Evolutionary conservation across 1,140 invertebrate species (phyloP).

Genomic region (Drosophila leontia): DNA sequence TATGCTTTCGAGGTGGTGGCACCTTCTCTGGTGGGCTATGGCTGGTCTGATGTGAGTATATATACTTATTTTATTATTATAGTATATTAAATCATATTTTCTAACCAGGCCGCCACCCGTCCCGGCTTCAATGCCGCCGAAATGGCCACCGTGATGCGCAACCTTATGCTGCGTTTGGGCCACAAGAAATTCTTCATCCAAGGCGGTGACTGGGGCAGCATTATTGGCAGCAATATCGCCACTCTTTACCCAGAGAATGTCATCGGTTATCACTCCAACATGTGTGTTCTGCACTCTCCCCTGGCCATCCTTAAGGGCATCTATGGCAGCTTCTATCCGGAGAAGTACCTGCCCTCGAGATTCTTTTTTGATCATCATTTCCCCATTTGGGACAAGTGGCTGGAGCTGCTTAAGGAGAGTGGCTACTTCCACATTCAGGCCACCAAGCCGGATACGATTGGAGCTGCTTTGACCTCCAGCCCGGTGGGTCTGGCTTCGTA

Average conservation of each 20-base stretch:
- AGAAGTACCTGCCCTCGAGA: conserved; percentile 85
- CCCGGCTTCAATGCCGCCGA: conserved; percentile 88
- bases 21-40: conserved; percentile 94
- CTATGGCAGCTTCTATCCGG: conserved; percentile 65
- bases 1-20: conserved; percentile 92
- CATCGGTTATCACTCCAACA: conserved; percentile 87
- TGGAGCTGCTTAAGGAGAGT: conserved; percentile 87
- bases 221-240: conserved; percentile 88
- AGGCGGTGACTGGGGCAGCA: conserved; percentile 93
- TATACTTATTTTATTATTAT: not conserved
- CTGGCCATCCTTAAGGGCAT: conserved; percentile 64
- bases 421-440: conserved; percentile 95
- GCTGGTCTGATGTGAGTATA: conserved; percentile 90
- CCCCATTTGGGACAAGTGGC: conserved; percentile 86
- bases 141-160: conserved; percentile 91
- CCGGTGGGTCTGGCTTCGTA: conserved; percentile 92
- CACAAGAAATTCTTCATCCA: conserved; percentile 92
- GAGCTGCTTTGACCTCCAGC: conserved; percentile 87
- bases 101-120: conserved; percentile 86
- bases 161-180: conserved; percentile 93
- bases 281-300: conserved; percentile 78
- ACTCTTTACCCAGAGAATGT: conserved; percentile 90
- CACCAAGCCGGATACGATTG: conserved; percentile 96
- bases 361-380: conserved; percentile 87
- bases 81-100: too few relatives aligned